Conservation (phyloP, 2,113 vertebrate species). For the Petrocephalus zakoni region DNA sequence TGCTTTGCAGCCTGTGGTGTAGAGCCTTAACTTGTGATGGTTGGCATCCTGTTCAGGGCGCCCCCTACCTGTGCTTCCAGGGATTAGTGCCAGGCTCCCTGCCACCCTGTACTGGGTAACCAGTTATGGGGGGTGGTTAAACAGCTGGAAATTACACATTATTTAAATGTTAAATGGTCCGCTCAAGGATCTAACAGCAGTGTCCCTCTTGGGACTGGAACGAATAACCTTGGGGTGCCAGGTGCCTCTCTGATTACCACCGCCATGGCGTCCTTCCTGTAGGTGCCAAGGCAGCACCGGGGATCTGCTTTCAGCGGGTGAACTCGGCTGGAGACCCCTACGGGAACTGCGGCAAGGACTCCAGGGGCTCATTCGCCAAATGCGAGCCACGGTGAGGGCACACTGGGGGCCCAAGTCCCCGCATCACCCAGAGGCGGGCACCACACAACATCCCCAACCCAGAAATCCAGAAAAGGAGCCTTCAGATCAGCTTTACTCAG, state of each 20-base stretch:
- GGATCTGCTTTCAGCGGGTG: constrained; percentile 93
- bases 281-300: constrained; percentile 84
- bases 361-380: constrained; percentile 83
- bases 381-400: constrained; percentile 76
- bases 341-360: constrained; percentile 94
- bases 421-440: not conserved
- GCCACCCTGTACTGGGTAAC: not conserved
- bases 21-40: not conserved
- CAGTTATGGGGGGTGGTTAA: not conserved
- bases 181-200: not conserved
- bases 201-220: not conserved
- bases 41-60: not conserved
- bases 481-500: not conserved
- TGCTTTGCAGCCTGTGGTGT: not conserved
- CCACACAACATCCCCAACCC: not conserved
- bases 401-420: not conserved
- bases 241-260: too few relatives aligned
- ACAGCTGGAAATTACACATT: not conserved
- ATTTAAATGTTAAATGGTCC: not conserved
- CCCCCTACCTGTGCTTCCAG: not conserved
- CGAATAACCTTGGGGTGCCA: not conserved
- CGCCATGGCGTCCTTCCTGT: not conserved
- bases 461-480: not conserved
- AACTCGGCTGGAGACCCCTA: constrained; percentile 97
- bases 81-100: not conserved